Evolutionary conservation across 2,113 vertebrate species (phyloP), one percentile per base, ranked within the genome.

Genomic region (Panthera tigris): DNA sequence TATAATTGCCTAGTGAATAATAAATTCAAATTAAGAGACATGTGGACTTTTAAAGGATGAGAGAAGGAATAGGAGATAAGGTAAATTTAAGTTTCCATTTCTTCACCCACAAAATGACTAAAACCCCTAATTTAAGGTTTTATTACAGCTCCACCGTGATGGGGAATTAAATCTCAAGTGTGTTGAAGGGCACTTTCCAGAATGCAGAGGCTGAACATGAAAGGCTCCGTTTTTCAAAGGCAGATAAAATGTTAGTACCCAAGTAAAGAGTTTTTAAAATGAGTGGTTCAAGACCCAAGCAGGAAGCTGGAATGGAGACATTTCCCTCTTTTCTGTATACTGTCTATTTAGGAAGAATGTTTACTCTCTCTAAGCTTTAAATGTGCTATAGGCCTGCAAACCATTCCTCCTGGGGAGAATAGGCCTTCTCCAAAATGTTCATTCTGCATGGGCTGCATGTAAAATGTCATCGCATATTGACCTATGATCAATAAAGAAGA

Each of bases 21-120:
- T 83, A 63, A 85, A 78, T 89, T 93, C 61, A 73, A 89, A 83
- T 85, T n/a, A 65, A 95, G 11, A 95, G 21, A 79, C 55, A 48
- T 79, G 5, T 50, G 66, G 89, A 55, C n/a, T 83, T 94, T 94
- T 80, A 65, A 90, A 96, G 39, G 61, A 48, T 3, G 1, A 5
- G 7, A 57, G n/a, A 84, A 82, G 73, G n/a, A 94, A 82, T 74
- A 86, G 16, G 39, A 61, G 7, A 36, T 74, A n/a, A 45, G 33
- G 76, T 45, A 61, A 91, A 82, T 14, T 73, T n/a, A 61, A 39
- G 19, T 91, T 95, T 92, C 76, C 41, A 79, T 74, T 84, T 88
- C 36, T n/a, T 92, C 50, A 50, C 5, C 52, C 81, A 91, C 41
- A 39, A 90, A 87, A 83, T 90, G 29, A 50, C 33, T 91, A 52